phyloP scores from a whole-genome alignment of 2,113 vertebrate genomes.

The Macquaria ambigua region DNA sequence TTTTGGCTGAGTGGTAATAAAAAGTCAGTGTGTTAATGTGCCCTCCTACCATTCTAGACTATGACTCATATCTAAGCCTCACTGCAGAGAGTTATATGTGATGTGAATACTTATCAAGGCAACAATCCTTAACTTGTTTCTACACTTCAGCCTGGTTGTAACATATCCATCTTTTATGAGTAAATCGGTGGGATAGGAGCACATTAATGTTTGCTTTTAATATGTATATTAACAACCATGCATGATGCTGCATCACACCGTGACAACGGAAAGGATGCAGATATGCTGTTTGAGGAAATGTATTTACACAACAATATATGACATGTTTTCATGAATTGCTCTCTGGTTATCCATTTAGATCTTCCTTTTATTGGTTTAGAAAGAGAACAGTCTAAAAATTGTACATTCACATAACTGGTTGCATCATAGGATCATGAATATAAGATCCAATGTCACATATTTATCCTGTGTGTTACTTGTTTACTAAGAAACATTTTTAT shows the following conservation, averaged over 20 bases:
- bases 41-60: conserved; percentile 82
- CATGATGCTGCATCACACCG: conserved; percentile 7
- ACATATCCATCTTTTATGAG: conserved; percentile 51
- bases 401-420: neutral
- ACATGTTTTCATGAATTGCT: neutral
- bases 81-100: conserved; percentile 83
- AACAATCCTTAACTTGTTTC: conserved; percentile 77
- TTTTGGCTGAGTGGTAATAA: conserved; percentile 75
- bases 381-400: neutral
- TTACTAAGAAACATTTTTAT: conserved; percentile 37
- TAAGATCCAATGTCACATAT: neutral
- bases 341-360: neutral
- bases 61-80: conserved; percentile 85
- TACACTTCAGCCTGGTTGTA: conserved; percentile 59
- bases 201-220: conserved; percentile 36
- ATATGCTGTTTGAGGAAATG: conserved; percentile 5
- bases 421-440: neutral
- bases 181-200: conserved; percentile 31
- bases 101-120: conserved; percentile 83
- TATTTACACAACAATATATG: neutral
- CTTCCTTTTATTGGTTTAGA: neutral
- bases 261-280: conserved; percentile 5
- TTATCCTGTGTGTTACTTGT: conserved; percentile 12
- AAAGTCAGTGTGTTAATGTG: conserved; percentile 81
- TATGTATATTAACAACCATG: conserved; percentile 10